Evolutionary conservation across 2,888 invertebrate genomes (phyloP).

Genomic region (Drosophila vallismaia): DNA sequence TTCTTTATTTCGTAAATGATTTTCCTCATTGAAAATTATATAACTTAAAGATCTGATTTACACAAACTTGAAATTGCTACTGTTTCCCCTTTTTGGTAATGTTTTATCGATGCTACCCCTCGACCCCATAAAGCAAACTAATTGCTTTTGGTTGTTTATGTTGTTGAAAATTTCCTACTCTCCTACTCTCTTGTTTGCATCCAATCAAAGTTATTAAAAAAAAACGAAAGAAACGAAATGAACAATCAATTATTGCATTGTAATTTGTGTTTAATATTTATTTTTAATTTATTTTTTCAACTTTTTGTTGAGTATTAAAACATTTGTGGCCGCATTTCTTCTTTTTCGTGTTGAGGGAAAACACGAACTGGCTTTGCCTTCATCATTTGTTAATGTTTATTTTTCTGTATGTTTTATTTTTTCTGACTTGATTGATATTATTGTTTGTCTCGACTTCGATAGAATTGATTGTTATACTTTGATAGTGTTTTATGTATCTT

Average conservation of each 20-base stretch:
- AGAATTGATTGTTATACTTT: conserved; percentile 29
- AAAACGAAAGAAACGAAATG: background rate
- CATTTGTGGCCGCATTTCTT: conserved; percentile 53
- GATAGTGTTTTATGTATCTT: conserved; percentile 25
- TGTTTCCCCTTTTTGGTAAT: conserved; percentile 5
- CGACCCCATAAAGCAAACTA: conserved; percentile 55
- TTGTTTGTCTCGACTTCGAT: conserved; percentile 18
- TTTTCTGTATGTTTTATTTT: conserved; percentile 10
- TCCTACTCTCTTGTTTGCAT: conserved; percentile 1
- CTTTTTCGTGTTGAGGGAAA: conserved; percentile 15
- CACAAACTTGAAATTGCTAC: conserved; percentile 16
- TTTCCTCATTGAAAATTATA: background rate
- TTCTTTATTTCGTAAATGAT: conserved; percentile 13
- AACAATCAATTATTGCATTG: conserved; percentile 63
- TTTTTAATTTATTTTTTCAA: conserved; percentile 26
- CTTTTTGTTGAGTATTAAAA: conserved; percentile 16
- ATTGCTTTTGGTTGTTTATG: conserved; percentile 35
- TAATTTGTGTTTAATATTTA: conserved; percentile 21
- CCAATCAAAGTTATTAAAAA: conserved; percentile 9
- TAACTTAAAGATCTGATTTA: background rate
- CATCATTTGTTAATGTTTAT: conserved; percentile 13
- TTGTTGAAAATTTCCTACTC: conserved; percentile 16
- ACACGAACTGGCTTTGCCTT: conserved; percentile 33
- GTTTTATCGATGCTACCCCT: conserved; percentile 41
- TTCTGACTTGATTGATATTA: conserved; percentile 30